phyloP scores from a whole-genome alignment of 2,113 vertebrate species.

The Phasianus colchicus region DNA sequence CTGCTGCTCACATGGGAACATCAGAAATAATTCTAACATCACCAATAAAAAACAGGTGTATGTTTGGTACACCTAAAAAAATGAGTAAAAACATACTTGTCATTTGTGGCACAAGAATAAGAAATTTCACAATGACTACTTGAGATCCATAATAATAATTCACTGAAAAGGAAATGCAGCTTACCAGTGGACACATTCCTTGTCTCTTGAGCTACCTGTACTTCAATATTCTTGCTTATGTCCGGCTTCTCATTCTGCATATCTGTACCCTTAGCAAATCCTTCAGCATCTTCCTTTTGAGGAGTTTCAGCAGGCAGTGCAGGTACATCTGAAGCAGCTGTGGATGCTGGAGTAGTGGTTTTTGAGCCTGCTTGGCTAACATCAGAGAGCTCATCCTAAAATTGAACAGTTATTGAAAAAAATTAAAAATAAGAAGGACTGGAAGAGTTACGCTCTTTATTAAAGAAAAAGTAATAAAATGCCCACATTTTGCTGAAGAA shows the following conservation, averaged over 20 bases:
- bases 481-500: not conserved
- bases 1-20: not conserved
- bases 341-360: slow-evolving; percentile 84
- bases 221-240: slow-evolving; percentile 81
- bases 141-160: not conserved
- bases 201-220: slow-evolving; percentile 86
- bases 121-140: not conserved
- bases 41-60: not conserved
- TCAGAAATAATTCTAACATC: not conserved
- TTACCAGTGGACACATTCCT: slow-evolving; percentile 83
- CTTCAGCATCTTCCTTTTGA: slow-evolving; percentile 76
- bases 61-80: not conserved
- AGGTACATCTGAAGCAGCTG: slow-evolving; percentile 77
- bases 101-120: not conserved
- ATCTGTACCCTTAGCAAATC: slow-evolving; percentile 79
- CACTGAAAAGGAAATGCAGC: not conserved
- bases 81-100: fast-evolving
- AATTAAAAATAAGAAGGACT: not conserved
- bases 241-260: slow-evolving; percentile 76
- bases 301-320: slow-evolving; percentile 76
- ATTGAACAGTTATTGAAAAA: not conserved
- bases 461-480: not conserved
- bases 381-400: slow-evolving; percentile 92
- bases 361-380: slow-evolving; percentile 82
- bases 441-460: not conserved